Evolutionary conservation across 2,888 invertebrate genomes (phyloP).

Genomic region (Ceriagrion tenellum): DNA sequence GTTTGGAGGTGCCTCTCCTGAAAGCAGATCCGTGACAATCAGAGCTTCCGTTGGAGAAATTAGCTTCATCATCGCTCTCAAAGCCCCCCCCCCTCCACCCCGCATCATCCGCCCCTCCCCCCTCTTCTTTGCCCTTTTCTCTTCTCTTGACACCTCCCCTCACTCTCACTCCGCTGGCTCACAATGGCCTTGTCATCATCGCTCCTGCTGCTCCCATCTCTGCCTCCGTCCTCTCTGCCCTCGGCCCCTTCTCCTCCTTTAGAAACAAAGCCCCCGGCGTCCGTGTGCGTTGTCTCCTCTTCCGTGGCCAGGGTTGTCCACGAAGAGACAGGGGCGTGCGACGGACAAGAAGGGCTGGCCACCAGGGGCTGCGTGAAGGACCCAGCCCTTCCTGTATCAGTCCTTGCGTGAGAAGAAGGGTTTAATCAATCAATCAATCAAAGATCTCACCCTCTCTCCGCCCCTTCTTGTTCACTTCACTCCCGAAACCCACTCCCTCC

Average conservation of each 20-base stretch:
- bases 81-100: background rate
- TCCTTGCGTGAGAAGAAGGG: slow-evolving; percentile 54
- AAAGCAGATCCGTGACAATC: slow-evolving; percentile 65
- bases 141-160: background rate
- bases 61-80: slow-evolving; percentile 56
- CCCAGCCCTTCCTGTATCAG: background rate
- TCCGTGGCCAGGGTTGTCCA: slow-evolving; percentile 10
- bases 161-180: background rate
- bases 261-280: background rate
- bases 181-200: slow-evolving; percentile 25
- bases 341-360: slow-evolving; percentile 13
- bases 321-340: background rate
- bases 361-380: background rate
- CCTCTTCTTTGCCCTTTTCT: background rate
- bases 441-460: background rate
- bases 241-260: background rate
- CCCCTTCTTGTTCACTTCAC: slow-evolving; percentile 52
- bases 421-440: slow-evolving; percentile 66
- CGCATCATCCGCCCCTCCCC: background rate
- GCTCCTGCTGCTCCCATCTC: background rate
- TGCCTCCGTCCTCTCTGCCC: background rate
- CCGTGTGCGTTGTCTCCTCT: background rate
- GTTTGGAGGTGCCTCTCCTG: slow-evolving; percentile 11
- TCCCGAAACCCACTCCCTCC: background rate
- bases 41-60: slow-evolving; percentile 65